Base-by-base conservation (phyloP, 2,797 vertebrate species). In the Oryzias sinensis region DNA sequence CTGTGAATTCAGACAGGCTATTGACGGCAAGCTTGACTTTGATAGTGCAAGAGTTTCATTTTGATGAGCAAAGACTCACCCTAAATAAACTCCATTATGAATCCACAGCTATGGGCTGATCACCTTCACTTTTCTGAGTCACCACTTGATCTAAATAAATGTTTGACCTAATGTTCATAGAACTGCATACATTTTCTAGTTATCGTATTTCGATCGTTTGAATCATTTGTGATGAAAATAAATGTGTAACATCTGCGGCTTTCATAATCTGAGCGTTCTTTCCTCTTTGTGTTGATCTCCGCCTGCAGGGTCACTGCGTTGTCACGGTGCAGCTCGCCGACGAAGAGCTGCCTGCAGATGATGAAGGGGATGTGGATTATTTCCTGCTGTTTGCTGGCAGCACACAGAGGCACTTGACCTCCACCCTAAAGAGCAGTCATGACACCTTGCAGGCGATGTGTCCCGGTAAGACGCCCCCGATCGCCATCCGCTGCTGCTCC, bases 371-470 rank as follows among this genome's bases (percentile, higher is more conserved):
- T 74, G 93, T 90, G 58, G 91, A 93, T 79, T 95, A 95, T 82
- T 97, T 96, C 88, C 92, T 99, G 81, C 86, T 95, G 65, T 97
- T 99, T 76, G 89, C 91, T 56, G 97, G 97, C 44, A 96, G 95
- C 50, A 91, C 93, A 44, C 93, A 95, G 81, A 93, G 90, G 54
- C 97, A 98, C 85, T 93, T 96, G 72, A 90, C 94, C 80, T 97
- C 94, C 85, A 95, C 95, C 0, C 85, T 91, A 46, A 94, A 93
- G 77, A 89, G 93, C 77, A 92, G 90, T 64, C 88, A 93, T 73
- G 93, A 92, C 68, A 96, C 90, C 11, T 80, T 99, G 81, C 93
- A 96, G 80, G 95, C 95, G 1, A 80, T 97, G 53, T 94, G 95
- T 82, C 97, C 97, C 29, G 95, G 97, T 99, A 89, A 92, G 89